phyloP scores from a whole-genome alignment of 2,113 vertebrate species.

The Peromyscus leucopus region DNA sequence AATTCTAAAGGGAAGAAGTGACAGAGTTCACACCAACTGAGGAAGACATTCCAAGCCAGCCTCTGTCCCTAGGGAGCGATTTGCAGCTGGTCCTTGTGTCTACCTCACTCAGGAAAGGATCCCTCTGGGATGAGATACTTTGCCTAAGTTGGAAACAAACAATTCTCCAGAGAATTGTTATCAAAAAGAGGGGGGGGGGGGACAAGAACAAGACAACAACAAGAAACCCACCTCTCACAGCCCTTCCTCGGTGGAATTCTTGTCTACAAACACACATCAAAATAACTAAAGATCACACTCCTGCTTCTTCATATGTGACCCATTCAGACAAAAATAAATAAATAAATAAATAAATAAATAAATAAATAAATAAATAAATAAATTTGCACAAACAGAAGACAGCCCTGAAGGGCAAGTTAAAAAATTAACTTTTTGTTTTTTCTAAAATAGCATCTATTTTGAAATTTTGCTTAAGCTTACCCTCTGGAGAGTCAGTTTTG shows the following conservation, averaged over 20 bases:
- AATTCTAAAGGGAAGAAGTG: slow-evolving; percentile 27
- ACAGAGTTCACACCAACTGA: neutral
- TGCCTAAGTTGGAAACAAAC: slow-evolving; percentile 58
- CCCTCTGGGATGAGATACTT: neutral
- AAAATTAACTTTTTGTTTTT: neutral
- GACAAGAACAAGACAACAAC: neutral
- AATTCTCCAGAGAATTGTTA: slow-evolving; percentile 58
- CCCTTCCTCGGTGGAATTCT: slow-evolving; percentile 38
- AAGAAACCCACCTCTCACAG: neutral
- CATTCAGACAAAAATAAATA: neutral
- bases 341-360: neutral
- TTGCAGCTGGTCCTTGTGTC: slow-evolving; percentile 40
- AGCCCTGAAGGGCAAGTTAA: neutral
- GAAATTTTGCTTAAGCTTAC: neutral
- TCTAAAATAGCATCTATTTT: neutral
- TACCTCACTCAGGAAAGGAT: slow-evolving; percentile 11
- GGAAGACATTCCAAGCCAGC: neutral
- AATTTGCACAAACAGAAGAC: slow-evolving; percentile 11
- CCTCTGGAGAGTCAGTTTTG: neutral
- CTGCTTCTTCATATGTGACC: neutral
- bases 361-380: neutral
- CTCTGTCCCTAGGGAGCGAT: neutral
- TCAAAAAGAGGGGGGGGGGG: slow-evolving; percentile 4
- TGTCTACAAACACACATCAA: neutral
- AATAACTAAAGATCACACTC: slow-evolving; percentile 3